phyloP scores from a whole-genome alignment of 2,797 vertebrate genomes.

The Acomys russatus region DNA sequence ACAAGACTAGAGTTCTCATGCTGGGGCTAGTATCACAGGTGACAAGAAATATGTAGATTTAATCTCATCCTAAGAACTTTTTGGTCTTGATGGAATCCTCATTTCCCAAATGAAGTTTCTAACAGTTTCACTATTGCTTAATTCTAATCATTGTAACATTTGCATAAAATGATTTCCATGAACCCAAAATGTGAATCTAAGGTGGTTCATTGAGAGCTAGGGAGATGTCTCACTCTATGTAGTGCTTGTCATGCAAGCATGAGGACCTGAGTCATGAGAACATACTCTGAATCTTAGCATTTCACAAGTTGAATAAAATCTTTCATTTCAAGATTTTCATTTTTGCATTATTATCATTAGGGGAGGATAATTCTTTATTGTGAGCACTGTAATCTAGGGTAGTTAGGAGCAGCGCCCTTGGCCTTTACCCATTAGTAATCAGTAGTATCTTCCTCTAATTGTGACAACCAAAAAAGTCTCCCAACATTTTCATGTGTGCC shows the following conservation, averaged over 20 bases:
- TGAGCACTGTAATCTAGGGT: not conserved
- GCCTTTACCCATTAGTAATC: not conserved
- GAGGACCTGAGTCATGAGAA: not conserved
- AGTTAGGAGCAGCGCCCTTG: not conserved
- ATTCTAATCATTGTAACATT: not conserved
- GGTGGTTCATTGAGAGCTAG: not conserved
- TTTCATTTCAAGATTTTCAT: constrained; percentile 2
- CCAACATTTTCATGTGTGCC: not conserved
- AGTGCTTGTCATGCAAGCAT: not conserved
- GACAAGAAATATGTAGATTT: constrained; percentile 25
- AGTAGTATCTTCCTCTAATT: not conserved
- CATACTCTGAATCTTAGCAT: not conserved
- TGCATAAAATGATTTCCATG: not conserved
- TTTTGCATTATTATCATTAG: not conserved
- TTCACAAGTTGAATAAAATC: not conserved
- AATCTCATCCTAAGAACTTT: not conserved
- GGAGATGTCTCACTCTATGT: not conserved
- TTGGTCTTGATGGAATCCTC: not conserved
- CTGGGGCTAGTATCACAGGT: not conserved
- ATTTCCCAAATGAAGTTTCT: not conserved
- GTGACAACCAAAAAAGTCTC: not conserved
- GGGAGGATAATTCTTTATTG: not conserved
- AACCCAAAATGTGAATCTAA: constrained; percentile 25
- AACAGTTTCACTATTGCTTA: not conserved
- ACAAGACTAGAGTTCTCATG: not conserved